Conservation (phyloP, 2,797 vertebrate genomes). For the Bothrops alternatus region DNA sequence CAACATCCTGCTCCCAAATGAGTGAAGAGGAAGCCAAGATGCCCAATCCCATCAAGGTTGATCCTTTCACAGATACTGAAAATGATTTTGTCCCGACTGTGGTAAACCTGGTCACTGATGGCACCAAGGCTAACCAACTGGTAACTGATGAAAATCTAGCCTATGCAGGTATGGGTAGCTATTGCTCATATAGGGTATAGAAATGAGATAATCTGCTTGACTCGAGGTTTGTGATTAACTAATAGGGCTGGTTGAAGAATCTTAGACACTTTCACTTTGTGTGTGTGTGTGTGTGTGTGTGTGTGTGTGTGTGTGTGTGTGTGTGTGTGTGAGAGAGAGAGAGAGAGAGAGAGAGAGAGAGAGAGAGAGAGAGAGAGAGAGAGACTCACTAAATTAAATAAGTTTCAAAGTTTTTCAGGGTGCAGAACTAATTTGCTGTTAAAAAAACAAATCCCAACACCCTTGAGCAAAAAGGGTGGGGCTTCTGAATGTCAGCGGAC, state of each 20-base stretch:
- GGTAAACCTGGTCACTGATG: constrained; percentile 66
- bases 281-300: no score
- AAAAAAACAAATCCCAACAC: not conserved
- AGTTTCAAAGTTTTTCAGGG: not conserved
- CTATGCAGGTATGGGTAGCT: constrained; percentile 70
- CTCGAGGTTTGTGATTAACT: not conserved
- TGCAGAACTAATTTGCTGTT: not conserved
- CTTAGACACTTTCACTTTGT: not conserved
- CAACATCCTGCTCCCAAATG: constrained; percentile 80
- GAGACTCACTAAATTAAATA: not conserved
- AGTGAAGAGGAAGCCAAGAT: constrained; percentile 80
- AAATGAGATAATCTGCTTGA: not conserved
- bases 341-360: no score
- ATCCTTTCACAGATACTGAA: constrained; percentile 61
- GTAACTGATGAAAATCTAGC: constrained; percentile 67
- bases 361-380: no score
- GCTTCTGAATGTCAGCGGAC: not conserved
- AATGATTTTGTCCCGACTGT: constrained; percentile 73
- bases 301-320: no score
- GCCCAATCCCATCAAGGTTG: constrained; percentile 59
- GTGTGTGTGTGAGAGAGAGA: no score
- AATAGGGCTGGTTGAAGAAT: not conserved
- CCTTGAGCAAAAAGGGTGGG: not conserved
- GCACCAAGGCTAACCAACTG: constrained; percentile 63
- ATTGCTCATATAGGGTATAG: not conserved